Conservation (phyloP, 2,113 vertebrate genomes). For the Verasper variegatus region DNA sequence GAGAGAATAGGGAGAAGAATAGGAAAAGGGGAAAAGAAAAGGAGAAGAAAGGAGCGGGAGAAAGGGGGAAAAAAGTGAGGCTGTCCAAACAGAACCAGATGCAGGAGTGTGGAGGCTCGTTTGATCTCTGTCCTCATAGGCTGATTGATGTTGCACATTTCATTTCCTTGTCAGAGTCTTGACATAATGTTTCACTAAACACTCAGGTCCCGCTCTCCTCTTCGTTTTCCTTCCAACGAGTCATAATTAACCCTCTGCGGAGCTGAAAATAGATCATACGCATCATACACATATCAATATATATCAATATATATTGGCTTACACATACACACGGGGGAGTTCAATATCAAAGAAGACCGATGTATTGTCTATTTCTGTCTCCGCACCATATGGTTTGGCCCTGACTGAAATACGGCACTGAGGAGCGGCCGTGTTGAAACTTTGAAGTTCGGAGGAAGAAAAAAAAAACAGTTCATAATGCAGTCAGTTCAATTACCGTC, state of each 20-base stretch:
- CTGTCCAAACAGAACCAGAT: slow-evolving; percentile 80
- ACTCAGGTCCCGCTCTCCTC: slow-evolving; percentile 72
- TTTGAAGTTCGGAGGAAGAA: slow-evolving; percentile 61
- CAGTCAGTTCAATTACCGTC: slow-evolving; percentile 74
- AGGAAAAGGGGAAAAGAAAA: slow-evolving; percentile 67
- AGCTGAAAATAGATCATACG: slow-evolving; percentile 68
- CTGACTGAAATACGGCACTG: slow-evolving; percentile 60
- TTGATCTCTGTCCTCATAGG: slow-evolving; percentile 82
- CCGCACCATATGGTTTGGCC: slow-evolving; percentile 62
- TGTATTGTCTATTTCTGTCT: slow-evolving; percentile 71
- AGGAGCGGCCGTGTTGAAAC: slow-evolving; percentile 48
- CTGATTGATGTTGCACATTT: slow-evolving; percentile 85
- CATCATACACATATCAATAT: slow-evolving; percentile 58
- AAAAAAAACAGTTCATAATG: slow-evolving; percentile 55
- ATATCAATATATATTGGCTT: slow-evolving; percentile 55
- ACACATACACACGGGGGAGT: slow-evolving; percentile 24
- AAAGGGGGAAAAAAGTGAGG: slow-evolving; percentile 60
- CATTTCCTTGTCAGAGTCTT: slow-evolving; percentile 84
- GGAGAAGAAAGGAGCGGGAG: slow-evolving; percentile 63
- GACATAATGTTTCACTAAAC: slow-evolving; percentile 86
- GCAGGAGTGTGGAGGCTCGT: slow-evolving; percentile 78
- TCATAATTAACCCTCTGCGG: slow-evolving; percentile 74
- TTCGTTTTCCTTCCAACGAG: slow-evolving; percentile 68
- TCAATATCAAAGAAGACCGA: slow-evolving; percentile 70
- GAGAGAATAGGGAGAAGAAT: slow-evolving; percentile 52